Base-by-base conservation (phyloP, 2,888 invertebrate species). In the Calephelis perditalis region DNA sequence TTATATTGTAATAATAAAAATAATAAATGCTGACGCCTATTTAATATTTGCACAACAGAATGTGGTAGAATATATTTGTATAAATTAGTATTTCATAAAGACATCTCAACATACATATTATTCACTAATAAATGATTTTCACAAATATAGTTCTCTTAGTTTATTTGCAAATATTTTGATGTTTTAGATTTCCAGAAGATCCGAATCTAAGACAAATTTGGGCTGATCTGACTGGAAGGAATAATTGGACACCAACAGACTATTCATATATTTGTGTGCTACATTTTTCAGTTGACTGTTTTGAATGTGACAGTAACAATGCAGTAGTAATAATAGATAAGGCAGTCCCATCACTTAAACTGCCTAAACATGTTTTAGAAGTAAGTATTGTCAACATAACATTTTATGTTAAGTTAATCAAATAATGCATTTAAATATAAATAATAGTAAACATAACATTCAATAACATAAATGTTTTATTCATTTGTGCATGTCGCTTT, bases 181-280 rank as follows among this genome's bases (percentile, higher is more conserved):
- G 45, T 65, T 68, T 1, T 68, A 90, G 90, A 66, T 90, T 90
- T 67, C 90, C 90, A 0, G 90, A 90, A 71, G 89, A 89, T 46
- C 64, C 76, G 1, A 75, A 75, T 10, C 76, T 81, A 3, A 74
- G 81, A 59, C 86, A 87, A 69, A 85, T 89, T 68, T 90, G 90
- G 90, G 82, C 88, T 2, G 86, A 87, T 68, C 76, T 89, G 4
- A 90, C 89, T 0, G 90, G 90, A 3, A 81, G 90, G 40, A 85
- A 82, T 66, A 87, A 84, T 68, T 90, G 90, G 90, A 87, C 87
- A 0, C 87, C 90, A 0, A 89, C 87, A 0, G 89, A 89, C 68
- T 89, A 78, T 66, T 89, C 89, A 0, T 89, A 88, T 64, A 87
- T 90, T 64, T 90, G 90, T 67, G 80, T 87, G 63, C 86, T 88